Evolutionary conservation across 2,113 vertebrate genomes (phyloP), one percentile per base, ranked within the genome.

Genomic region (Calidris pygmaea): DNA sequence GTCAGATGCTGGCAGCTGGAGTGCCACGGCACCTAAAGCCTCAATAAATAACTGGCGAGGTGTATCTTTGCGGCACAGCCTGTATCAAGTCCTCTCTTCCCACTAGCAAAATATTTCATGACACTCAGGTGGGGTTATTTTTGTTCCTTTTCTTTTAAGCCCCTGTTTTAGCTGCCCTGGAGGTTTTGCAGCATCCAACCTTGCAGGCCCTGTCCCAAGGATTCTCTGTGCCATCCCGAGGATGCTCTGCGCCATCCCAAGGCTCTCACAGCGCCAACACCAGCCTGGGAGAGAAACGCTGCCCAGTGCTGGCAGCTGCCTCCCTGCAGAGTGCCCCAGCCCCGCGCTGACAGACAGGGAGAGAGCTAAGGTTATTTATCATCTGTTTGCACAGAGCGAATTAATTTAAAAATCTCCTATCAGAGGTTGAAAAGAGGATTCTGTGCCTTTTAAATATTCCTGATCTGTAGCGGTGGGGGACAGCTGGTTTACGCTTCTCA

Each of bases 21-120:
- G 63, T 3, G 2, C 30, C 18, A 3, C 1, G 0, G 66, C 37
- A 53, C 39, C 14, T 14, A 35, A 27, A 43, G 45, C 58, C 47
- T 45, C 29, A 39, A 32, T 18, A 58, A 87, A 32, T 52, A 47
- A 47, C 23, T 8, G 34, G 34, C 0, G 2, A 32, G 48, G 27
- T 0, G 2, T 7, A 12, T 66, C 39, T 59, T 75, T 22, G 7
- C 0, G 0, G n/a, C 6, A 3, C 0, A 0, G 17, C 45, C 67
- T 6, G 3, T 4, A 26, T 27, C 23, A 16, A 56, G 32, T 52
- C 32, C 17, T 47, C n/a, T 63, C 32, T 70, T 76, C 52, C 19
- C 58, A 30, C 15, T 6, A 24, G 30, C 18, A 76, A 56, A 73
- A 34, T 26, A 63, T 3, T 45, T 50, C 9, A 10, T 14, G 48